Base-by-base conservation (phyloP, 35 echinoderm and acorn worm species). In the Apostichopus parvimensis region DNA sequence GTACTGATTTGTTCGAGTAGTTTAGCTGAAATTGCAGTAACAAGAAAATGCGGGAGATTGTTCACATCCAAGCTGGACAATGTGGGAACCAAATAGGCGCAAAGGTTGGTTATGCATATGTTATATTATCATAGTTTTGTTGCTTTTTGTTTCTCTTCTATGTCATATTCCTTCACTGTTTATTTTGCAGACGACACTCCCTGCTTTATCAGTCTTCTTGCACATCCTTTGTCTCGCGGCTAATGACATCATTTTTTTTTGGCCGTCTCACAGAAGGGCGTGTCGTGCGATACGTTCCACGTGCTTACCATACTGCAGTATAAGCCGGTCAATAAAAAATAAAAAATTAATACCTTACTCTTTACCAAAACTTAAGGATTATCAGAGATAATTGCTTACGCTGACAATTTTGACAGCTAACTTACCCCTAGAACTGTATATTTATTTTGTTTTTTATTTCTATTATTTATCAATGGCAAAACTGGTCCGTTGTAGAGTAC, bases 11-110 rank as follows among this genome's bases (percentile, higher is more conserved):
- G 25, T 17, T 24, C 12, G 4, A 54, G 28, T 54, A 53, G 28
- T 82, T 82, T 55, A 54, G 8, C 55, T 54, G 34, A 18, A 18
- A 56, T 82, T 15, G 57, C 54, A 6, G 18, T 25, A 82, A 54
- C 5, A 13, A 9, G 18, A 95, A 91, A 6, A 97, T 97, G 95
- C 93, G 95, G 73, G 95, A 97, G 93, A 97, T 97, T 3, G 34
- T 45, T 45, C 34, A 45, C 34, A 45, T 45, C 34, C 34, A 45
- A 45, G 34, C 34, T 3, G 95, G 95, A n/a, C 95, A 97, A 72
- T 97, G 95, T 64, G 95, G 95, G 62, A 97, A 97, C 93, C 95
- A 97, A 92, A 97, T 97, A 12, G 95, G 95, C 76, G 95, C 95
- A 77, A 97, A 97, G 93, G 95, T 97, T 34, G 8, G 79, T 54